These are phyloP conservation scores for Caenorhabditis wallacei DNA, from an alignment of 2,888 invertebrate genomes.

Conservation along the genomic window DNA sequence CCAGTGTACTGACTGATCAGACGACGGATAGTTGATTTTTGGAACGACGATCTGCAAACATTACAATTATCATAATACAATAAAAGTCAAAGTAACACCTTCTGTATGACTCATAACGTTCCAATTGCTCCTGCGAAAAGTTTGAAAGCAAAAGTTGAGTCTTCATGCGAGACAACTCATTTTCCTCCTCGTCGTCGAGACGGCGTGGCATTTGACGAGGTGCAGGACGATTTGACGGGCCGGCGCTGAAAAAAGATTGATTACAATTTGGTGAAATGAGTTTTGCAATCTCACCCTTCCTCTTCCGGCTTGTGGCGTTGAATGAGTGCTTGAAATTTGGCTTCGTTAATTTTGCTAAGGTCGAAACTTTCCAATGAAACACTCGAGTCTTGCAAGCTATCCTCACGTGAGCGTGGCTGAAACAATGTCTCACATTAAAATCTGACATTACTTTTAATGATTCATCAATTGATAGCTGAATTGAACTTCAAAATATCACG, in stretches of 20 bases:
- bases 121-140: constrained; percentile 97
- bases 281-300: background rate
- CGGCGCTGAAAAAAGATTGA: constrained; percentile 24
- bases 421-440: too few relatives aligned
- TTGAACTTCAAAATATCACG: too few relatives aligned
- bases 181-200: constrained; percentile 65
- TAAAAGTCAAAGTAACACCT: constrained; percentile 85
- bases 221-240: constrained; percentile 10
- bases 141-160: constrained; percentile 88
- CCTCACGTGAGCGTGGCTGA: constrained; percentile 7
- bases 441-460: too few relatives aligned
- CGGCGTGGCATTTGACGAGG: background rate
- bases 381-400: background rate
- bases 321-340: constrained; percentile 15
- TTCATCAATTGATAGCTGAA: too few relatives aligned
- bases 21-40: constrained; percentile 84
- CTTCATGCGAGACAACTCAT: constrained; percentile 71
- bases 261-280: background rate
- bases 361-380: constrained; percentile 24
- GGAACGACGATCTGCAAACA: constrained; percentile 69
- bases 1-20: constrained; percentile 98
- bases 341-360: constrained; percentile 17
- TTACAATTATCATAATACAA: too few relatives aligned
- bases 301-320: constrained; percentile 4
- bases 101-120: constrained; percentile 98